phyloP scores from a whole-genome alignment of 2,113 vertebrate species.

The Excalfactoria chinensis region DNA sequence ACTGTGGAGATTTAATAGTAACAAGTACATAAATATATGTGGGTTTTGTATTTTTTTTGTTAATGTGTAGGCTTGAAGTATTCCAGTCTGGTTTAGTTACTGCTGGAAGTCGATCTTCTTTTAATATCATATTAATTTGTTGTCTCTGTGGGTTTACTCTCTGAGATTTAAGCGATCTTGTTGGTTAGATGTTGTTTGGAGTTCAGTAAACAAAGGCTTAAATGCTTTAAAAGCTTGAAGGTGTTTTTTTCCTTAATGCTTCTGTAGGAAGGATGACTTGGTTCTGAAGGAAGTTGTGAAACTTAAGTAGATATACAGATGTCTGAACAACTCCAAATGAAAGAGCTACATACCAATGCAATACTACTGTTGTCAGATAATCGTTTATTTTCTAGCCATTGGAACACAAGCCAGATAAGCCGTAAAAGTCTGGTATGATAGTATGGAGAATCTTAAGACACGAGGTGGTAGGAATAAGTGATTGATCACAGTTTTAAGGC shows the following conservation, averaged over 20 bases:
- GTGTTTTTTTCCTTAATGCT: not conserved
- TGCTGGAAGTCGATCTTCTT: not conserved
- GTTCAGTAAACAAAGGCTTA: not conserved
- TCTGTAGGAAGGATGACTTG: not conserved
- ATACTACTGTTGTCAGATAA: not conserved
- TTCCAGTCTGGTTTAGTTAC: not conserved
- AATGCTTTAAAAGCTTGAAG: not conserved
- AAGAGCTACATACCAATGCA: not conserved
- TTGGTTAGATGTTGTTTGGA: not conserved
- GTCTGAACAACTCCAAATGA: not conserved
- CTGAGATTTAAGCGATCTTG: not conserved
- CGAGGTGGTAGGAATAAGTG: not conserved
- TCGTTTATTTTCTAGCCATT: not conserved
- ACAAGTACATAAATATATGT: not conserved
- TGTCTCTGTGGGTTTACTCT: not conserved
- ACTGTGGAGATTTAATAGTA: not conserved
- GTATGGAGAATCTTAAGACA: not conserved
- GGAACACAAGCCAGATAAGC: not conserved
- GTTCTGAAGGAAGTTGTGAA: not conserved
- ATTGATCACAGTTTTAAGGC: not conserved
- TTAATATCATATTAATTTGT: not conserved
- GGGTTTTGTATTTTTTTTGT: not conserved
- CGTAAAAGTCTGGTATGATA: not conserved
- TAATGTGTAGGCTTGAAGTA: not conserved
- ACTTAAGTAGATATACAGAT: not conserved